A percentile compares a stretch with the other conserved stretches of the same genome.
phyloP scores from a whole-genome alignment of 2,888 invertebrate species.

The Drosophila picticornis region DNA sequence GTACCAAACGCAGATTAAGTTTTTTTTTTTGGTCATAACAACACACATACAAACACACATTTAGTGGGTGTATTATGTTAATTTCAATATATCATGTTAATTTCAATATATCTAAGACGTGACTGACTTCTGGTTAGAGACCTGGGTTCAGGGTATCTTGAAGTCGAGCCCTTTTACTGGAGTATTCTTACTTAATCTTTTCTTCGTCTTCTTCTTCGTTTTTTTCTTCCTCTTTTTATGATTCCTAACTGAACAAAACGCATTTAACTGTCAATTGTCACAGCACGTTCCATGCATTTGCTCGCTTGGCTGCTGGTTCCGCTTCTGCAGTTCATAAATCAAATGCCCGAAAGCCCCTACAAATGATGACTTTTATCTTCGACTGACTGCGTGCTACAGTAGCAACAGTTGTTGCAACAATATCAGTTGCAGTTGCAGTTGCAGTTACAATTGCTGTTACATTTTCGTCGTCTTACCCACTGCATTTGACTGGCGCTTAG shows the following conservation, averaged over 20 bases:
- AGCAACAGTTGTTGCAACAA: slow-evolving; percentile 18
- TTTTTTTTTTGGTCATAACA: too few species aligned
- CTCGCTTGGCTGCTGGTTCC: slow-evolving; percentile 45
- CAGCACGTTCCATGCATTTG: slow-evolving; percentile 56
- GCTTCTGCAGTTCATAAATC: slow-evolving; percentile 25
- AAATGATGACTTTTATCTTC: slow-evolving; percentile 54
- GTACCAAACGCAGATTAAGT: background rate
- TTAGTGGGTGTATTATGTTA: background rate
- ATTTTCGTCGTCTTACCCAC: slow-evolving; percentile 6
- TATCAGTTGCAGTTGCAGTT: slow-evolving; percentile 7
- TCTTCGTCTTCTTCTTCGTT: slow-evolving; percentile 23
- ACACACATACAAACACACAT: background rate
- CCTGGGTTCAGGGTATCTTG: background rate
- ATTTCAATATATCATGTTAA: background rate
- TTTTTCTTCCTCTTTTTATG: background rate
- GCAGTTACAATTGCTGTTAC: slow-evolving; percentile 8
- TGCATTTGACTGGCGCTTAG: slow-evolving; percentile 16
- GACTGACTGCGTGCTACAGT: slow-evolving; percentile 26
- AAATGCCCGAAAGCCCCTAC: slow-evolving; percentile 38
- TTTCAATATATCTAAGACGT: background rate
- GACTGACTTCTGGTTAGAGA: background rate
- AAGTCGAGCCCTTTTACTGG: background rate
- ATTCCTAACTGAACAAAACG: slow-evolving; percentile 60
- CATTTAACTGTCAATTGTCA: slow-evolving; percentile 75
- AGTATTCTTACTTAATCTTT: background rate